phyloP scores from a whole-genome alignment of 1,140 invertebrate genomes.

The Homarus americanus region DNA sequence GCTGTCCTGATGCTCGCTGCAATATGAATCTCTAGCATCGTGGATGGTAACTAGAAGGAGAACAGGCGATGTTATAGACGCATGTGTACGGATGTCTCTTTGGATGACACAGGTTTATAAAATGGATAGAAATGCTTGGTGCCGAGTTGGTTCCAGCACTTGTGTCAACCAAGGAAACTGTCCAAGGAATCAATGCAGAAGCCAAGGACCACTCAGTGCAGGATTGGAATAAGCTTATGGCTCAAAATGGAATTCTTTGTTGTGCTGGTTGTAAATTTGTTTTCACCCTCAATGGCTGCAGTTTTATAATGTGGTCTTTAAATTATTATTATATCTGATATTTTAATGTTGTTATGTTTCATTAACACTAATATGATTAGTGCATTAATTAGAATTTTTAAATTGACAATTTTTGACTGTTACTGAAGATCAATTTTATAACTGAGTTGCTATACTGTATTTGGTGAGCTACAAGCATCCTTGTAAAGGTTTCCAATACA shows the following conservation, averaged over 20 bases:
- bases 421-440: background rate
- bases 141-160: constrained; percentile 62
- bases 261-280: constrained; percentile 34
- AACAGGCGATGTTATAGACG: constrained; percentile 51
- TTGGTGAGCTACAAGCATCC: constrained; percentile 34
- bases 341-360: background rate
- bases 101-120: constrained; percentile 26
- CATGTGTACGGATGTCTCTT: constrained; percentile 33
- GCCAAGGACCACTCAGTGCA: constrained; percentile 52
- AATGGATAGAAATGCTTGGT: constrained; percentile 18
- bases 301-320: background rate
- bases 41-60: constrained; percentile 48
- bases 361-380: constrained; percentile 24
- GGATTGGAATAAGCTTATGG: constrained; percentile 59
- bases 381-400: background rate
- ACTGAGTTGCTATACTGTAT: background rate
- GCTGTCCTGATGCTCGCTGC: constrained; percentile 68
- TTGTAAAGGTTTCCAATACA: constrained; percentile 39
- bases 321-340: background rate
- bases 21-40: constrained; percentile 69
- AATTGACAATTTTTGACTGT: background rate
- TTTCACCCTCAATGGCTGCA: background rate
- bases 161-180: constrained; percentile 41
- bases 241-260: background rate
- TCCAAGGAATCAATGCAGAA: constrained; percentile 72